Conservation (phyloP, 1,140 invertebrate species). For the Halesus radiatus region DNA sequence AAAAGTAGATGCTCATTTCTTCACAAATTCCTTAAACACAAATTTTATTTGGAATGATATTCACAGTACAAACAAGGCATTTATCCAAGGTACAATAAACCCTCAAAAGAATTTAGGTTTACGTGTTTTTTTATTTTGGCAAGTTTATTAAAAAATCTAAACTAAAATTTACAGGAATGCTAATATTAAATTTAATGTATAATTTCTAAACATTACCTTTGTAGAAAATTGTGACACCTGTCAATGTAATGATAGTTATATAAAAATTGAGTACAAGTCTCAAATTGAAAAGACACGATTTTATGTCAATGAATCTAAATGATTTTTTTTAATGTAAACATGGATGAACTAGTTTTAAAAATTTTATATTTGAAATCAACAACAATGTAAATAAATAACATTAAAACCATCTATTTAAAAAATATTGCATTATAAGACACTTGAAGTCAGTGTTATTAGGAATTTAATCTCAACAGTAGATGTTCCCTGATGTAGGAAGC, state of each 20-base stretch:
- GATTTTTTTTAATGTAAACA: no score
- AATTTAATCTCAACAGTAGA: constrained; percentile 22
- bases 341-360: no score
- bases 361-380: neutral
- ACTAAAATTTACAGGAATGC: constrained; percentile 16
- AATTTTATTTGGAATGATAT: constrained; percentile 3
- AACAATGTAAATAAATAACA: constrained; percentile 40
- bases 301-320: no score
- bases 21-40: neutral
- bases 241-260: neutral
- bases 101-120: neutral
- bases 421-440: constrained; percentile 54
- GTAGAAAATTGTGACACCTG: neutral
- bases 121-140: neutral
- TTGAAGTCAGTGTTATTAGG: constrained; percentile 35
- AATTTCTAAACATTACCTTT: neutral
- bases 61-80: neutral
- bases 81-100: no score
- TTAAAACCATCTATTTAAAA: constrained; percentile 32
- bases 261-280: neutral
- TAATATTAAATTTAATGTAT: no score
- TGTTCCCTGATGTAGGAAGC: no score
- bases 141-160: constrained; percentile 6
- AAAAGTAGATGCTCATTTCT: no score
- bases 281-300: no score